phyloP scores from a whole-genome alignment of 2,888 invertebrate species.

The Malthinus flaveolus region DNA sequence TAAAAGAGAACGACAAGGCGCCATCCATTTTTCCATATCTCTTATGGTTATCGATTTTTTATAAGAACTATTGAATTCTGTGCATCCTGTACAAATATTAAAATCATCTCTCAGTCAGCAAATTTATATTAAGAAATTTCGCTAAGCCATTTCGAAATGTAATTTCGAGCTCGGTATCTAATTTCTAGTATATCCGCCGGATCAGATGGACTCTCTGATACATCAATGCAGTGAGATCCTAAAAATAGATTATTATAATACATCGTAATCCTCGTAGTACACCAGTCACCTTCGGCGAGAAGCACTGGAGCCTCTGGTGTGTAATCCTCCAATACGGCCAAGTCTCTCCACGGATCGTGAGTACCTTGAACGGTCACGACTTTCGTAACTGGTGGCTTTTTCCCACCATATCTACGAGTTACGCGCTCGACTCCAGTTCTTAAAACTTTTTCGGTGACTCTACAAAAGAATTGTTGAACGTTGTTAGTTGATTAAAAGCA shows the following conservation, averaged over 20 bases:
- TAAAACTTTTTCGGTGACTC: neutral
- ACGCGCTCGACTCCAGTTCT: neutral
- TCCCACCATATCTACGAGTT: conserved; percentile 5
- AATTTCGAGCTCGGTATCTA: neutral
- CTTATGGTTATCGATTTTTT: too few species aligned
- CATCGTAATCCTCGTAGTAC: too few species aligned
- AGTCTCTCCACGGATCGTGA: conserved; percentile 1
- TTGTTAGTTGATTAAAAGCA: neutral
- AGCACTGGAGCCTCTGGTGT: conserved; percentile 3
- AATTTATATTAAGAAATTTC: too few species aligned
- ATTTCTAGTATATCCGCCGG: neutral
- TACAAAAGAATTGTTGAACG: neutral
- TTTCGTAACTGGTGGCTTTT: neutral
- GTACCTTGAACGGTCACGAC: conserved; percentile 6
- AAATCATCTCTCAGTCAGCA: too few species aligned
- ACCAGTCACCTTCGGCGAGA: conserved; percentile 1
- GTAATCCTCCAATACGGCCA: neutral
- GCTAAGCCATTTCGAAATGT: neutral
- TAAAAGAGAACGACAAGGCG: too few species aligned
- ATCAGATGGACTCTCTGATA: neutral
- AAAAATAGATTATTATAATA: neutral
- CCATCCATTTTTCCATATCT: too few species aligned
- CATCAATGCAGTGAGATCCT: neutral
- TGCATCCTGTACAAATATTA: too few species aligned
- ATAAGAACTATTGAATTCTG: too few species aligned